Conservation (phyloP, 2,113 vertebrate genomes). For the Opisthocomus hoazin region DNA sequence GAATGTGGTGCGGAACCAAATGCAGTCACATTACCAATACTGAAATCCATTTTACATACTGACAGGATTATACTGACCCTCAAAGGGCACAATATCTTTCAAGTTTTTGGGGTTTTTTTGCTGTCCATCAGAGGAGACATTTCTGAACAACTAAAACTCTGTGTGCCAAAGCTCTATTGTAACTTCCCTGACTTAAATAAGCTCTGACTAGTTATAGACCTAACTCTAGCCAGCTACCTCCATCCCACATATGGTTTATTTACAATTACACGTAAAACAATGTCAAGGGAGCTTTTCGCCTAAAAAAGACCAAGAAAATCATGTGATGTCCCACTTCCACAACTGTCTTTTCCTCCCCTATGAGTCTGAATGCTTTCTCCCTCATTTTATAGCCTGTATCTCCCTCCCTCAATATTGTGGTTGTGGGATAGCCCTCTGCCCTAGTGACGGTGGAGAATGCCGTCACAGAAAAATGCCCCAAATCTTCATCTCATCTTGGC, state of each 20-base stretch:
- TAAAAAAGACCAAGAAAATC: neutral
- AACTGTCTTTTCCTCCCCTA: neutral
- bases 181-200: neutral
- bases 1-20: neutral
- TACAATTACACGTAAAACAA: neutral
- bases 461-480: neutral
- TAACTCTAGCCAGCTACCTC: neutral
- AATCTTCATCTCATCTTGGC: neutral
- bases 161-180: neutral
- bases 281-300: neutral
- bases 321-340: neutral
- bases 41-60: slow-evolving; percentile 40
- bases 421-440: neutral
- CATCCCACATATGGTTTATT: neutral
- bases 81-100: slow-evolving; percentile 14
- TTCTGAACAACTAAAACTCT: neutral
- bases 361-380: neutral
- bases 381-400: neutral
- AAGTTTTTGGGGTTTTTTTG: neutral
- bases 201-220: neutral
- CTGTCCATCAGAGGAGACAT: neutral
- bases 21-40: slow-evolving; percentile 2
- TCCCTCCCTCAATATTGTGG: neutral
- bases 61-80: slow-evolving; percentile 36
- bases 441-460: neutral